phyloP scores from a whole-genome alignment of 1,140 invertebrate genomes.

The Drosophila mauritiana region DNA sequence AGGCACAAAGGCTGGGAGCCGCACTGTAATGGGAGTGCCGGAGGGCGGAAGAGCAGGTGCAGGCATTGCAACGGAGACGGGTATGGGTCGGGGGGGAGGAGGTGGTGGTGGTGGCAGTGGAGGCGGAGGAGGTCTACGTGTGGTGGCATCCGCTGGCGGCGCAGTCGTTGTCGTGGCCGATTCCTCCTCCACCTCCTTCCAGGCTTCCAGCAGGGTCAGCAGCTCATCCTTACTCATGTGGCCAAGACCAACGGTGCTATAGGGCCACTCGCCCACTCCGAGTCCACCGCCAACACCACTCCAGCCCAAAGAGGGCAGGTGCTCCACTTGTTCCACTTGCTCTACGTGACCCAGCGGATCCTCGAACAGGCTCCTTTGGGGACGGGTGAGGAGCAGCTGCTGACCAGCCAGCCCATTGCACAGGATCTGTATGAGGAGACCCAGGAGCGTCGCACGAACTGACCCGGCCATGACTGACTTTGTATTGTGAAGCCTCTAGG shows the following conservation, averaged over 20 bases:
- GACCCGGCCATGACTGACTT: slow-evolving; percentile 32
- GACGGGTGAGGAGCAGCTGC: slow-evolving; percentile 44
- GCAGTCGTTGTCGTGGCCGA: slow-evolving; percentile 48
- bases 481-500: slow-evolving; percentile 20
- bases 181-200: slow-evolving; percentile 68
- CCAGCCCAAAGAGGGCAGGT: slow-evolving; percentile 34
- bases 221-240: slow-evolving; percentile 78
- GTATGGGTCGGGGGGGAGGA: slow-evolving; percentile 21
- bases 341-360: slow-evolving; percentile 5
- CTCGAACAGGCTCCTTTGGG: slow-evolving; percentile 46
- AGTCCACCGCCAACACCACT: slow-evolving; percentile 28
- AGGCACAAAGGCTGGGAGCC: slow-evolving; percentile 74
- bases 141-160: slow-evolving; percentile 48
- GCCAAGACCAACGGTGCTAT: slow-evolving; percentile 62
- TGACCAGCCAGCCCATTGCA: slow-evolving; percentile 24
- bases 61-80: slow-evolving; percentile 24
- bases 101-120: slow-evolving; percentile 19
- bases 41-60: slow-evolving; percentile 16
- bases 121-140: not conserved
- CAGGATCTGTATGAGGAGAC: slow-evolving; percentile 27
- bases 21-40: slow-evolving; percentile 58
- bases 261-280: slow-evolving; percentile 21
- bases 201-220: slow-evolving; percentile 73
- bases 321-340: not conserved
- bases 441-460: slow-evolving; percentile 26